Evolutionary conservation across 2,113 vertebrate genomes (phyloP).

Genomic region (Nansenia antarctica): DNA sequence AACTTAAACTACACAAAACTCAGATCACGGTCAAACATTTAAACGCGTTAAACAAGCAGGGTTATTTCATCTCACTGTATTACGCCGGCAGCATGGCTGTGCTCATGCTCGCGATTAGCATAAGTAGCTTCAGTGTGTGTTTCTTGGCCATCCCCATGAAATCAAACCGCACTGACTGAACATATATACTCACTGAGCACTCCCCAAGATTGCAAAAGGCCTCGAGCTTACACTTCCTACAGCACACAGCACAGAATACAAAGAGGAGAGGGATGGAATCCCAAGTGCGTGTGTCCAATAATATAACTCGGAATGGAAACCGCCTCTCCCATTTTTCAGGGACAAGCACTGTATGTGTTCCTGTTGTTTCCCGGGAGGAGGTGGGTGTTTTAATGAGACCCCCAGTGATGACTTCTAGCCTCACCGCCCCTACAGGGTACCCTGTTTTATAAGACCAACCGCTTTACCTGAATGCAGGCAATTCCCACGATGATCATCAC

Average conservation of each 20-base stretch:
- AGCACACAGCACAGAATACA: constrained; percentile 23
- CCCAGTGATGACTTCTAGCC: constrained; percentile 54
- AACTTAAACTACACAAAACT: no score
- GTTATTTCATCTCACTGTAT: no score
- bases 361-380: constrained; percentile 53
- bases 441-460: constrained; percentile 41
- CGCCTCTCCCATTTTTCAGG: constrained; percentile 10
- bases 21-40: no score
- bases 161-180: neutral
- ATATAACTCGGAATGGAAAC: constrained; percentile 42
- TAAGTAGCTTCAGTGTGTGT: neutral
- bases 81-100: no score
- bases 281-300: constrained; percentile 31
- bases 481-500: constrained; percentile 56
- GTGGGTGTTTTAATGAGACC: constrained; percentile 60
- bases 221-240: neutral
- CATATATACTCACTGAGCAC: neutral
- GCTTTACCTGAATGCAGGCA: constrained; percentile 51
- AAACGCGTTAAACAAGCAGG: no score
- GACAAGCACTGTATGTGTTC: neutral
- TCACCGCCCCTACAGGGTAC: constrained; percentile 28
- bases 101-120: neutral
- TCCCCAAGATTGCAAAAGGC: neutral
- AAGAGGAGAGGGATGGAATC: constrained; percentile 30
- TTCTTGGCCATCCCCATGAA: neutral